Evolutionary conservation across 1,140 invertebrate genomes (phyloP), one percentile per base, ranked within the genome.

Genomic region (Eupristina koningsbergeri): DNA sequence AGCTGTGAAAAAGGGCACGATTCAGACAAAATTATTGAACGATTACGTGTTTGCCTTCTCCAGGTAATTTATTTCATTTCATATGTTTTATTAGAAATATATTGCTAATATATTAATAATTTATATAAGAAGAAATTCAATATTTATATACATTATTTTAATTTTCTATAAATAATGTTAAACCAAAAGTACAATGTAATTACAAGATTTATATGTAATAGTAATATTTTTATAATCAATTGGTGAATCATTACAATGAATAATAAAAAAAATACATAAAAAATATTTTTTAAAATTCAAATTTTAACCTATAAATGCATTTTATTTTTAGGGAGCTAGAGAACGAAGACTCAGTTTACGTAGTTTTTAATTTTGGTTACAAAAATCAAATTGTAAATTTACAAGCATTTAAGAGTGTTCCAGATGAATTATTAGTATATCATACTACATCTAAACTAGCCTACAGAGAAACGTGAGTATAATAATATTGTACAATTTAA

Each of bases 311-410:
- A 50, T 31, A 19, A 47, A 31, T 31, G 31, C 41, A 73, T 83
- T 74, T 7, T 36, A 61, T 58, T 5, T 85, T 81, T 50, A 89
- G 88, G 39, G 80, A 87, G 81, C 41, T 69, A 1, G 0, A 50
- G 1, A 19, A 34, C 9, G 41, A 77, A 2, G 34, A 36, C 76
- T 86, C 84, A 6, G 88, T 94, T 80, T 87, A 94, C 6, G 91
- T 92, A 31, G 87, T 93, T 3, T 88, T 93, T 50, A 94, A 94
- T 89, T 90, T 93, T n/a, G 88, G 87, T 6, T 63, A 88, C 22
- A 41, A 88, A 41, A 80, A 88, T n/a, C 87, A 92, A 76, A 80
- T 82, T n/a, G 88, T 93, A 3, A 85, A 93, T 88, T 87, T 94
- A 50, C 85, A 83, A 29, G 85, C 82, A 29, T 92, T 93, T 13